Evolutionary conservation across 2,888 invertebrate species (phyloP), one percentile per base, ranked within the genome.

Genomic region (Dynastes grantii): DNA sequence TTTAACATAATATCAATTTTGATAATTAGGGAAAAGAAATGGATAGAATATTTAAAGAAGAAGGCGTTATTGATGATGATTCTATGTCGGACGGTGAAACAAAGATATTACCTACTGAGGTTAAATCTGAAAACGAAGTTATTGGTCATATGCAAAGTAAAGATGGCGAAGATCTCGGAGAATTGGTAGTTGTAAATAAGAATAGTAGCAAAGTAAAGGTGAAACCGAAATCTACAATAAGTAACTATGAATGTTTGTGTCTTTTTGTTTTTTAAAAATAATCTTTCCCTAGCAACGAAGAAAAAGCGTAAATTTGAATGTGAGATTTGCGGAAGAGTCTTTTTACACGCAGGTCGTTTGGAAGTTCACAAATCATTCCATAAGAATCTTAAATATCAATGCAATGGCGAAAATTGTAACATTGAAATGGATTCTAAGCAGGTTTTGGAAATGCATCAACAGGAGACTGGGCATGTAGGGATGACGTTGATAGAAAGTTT

Each of bases 31-130:
- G 95, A 3, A 93, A 94, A 87, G 95, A 95, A 87, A 88, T 95
- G 71, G 95, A 95, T 84, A 90, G 93, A 81, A 93, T 95, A 82
- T 93, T 94, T 83, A 91, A 91, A 83, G 93, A 94, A 84, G 93
- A 94, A 87, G 95, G 94, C 0, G 92, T 95, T 11, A 92, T 92
- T 37, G 94, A 94, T 77, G 92, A 91, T 49, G 91, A 90, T 61
- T 92, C 92, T 37, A 85, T 87, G 13, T 89, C 88, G 65, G 91
- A 91, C 9, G 85, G 85, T 1, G 90, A 90, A 1, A 76, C 0
- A 81, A 82, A 86, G 83, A 84, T 83, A 80, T 90, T 82, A 83
- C 82, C 37, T 83, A 45, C 29, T 4, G 70, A 61, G 37, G 68
- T 51, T 45, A 76, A 71, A 71, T 27, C 40, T 5, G 63, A 76